phyloP scores from a whole-genome alignment of 2,113 vertebrate species.

The Spheniscus mendiculus region DNA sequence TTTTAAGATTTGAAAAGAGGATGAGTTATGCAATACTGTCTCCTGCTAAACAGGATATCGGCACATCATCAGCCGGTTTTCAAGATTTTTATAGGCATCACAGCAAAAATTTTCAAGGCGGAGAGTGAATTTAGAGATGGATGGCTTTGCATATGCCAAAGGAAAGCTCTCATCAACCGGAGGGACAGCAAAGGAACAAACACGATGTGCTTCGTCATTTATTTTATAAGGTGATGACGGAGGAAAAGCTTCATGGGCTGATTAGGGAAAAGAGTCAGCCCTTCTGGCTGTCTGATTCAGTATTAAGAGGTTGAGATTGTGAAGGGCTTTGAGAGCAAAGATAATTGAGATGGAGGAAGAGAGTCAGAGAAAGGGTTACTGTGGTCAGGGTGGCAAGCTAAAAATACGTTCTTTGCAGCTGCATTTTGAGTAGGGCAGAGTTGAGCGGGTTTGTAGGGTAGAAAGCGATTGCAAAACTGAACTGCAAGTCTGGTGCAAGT shows the following conservation, averaged over 20 bases:
- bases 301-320: background rate
- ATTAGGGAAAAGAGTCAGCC: background rate
- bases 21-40: rapidly evolving
- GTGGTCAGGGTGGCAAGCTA: constrained; percentile 6
- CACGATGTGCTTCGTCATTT: background rate
- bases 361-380: background rate
- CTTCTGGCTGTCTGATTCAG: background rate
- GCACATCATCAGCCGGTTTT: background rate
- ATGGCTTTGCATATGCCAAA: background rate
- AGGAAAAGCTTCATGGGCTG: background rate
- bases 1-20: background rate
- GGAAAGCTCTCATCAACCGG: background rate
- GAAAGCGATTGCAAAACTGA: background rate
- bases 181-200: background rate
- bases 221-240: background rate
- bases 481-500: background rate
- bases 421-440: constrained; percentile 2
- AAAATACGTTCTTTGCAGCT: constrained; percentile 35
- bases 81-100: background rate
- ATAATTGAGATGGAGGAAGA: background rate
- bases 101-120: background rate
- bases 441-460: background rate
- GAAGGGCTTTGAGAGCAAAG: background rate
- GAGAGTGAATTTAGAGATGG: background rate
- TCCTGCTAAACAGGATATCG: background rate